These are phyloP conservation scores for Batillaria attramentaria DNA, from an alignment of 1,140 invertebrate species.

Conservation along the genomic window DNA sequence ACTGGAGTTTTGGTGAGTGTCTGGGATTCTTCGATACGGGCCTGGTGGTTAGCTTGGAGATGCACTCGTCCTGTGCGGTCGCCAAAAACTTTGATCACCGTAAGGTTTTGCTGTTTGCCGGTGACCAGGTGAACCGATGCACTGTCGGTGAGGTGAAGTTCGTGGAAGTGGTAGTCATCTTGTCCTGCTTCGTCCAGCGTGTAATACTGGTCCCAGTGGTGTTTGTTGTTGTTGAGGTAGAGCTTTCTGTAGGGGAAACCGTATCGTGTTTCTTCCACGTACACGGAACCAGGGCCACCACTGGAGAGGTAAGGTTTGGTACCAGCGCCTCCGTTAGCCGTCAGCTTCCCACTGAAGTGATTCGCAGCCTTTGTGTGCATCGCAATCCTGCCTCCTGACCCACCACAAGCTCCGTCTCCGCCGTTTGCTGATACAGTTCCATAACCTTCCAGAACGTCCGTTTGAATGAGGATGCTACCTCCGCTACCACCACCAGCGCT, in stretches of 20 bases:
- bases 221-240: slow-evolving; percentile 48
- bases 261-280: slow-evolving; percentile 54
- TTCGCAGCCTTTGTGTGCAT: slow-evolving; percentile 47
- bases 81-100: slow-evolving; percentile 50
- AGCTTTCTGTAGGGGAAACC: slow-evolving; percentile 57
- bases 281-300: slow-evolving; percentile 58
- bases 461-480: slow-evolving; percentile 51
- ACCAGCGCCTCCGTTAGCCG: slow-evolving; percentile 51
- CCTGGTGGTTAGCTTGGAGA: slow-evolving; percentile 48
- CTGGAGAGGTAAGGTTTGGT: slow-evolving; percentile 40
- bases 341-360: slow-evolving; percentile 49
- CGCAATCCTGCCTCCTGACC: slow-evolving; percentile 58
- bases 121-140: slow-evolving; percentile 53
- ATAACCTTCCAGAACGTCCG: slow-evolving; percentile 55
- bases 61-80: slow-evolving; percentile 56
- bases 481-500: slow-evolving; percentile 58
- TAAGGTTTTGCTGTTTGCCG: slow-evolving; percentile 42
- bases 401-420: slow-evolving; percentile 50
- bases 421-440: slow-evolving; percentile 49
- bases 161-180: slow-evolving; percentile 55
- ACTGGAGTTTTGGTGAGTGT: slow-evolving; percentile 49
- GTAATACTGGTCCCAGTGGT: slow-evolving; percentile 54
- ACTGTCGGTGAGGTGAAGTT: slow-evolving; percentile 54
- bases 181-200: slow-evolving; percentile 30
- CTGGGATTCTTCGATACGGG: slow-evolving; percentile 52